phyloP scores from a whole-genome alignment of 2,888 invertebrate species.

The Diaprepes abbreviatus region DNA sequence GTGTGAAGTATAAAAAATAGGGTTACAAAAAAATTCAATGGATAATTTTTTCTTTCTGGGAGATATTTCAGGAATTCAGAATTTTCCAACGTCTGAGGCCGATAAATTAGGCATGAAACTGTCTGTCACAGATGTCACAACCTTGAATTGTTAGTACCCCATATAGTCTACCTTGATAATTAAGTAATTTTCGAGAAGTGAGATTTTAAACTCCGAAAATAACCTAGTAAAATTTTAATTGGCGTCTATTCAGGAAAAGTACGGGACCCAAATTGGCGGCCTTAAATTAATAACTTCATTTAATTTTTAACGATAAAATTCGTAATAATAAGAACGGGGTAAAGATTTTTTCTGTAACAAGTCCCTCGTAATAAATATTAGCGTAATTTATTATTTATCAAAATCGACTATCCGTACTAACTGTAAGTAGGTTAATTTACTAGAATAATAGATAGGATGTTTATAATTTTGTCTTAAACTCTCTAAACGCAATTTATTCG shows the following conservation, averaged over 20 bases:
- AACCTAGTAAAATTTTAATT: not conserved
- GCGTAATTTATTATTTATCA: slow-evolving; percentile 8
- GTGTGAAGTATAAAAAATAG: too few relatives aligned
- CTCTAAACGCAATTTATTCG: not conserved
- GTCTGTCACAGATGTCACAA: too few relatives aligned
- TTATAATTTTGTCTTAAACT: not conserved
- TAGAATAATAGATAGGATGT: not conserved
- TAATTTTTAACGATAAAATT: not conserved
- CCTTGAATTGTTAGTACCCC: too few relatives aligned
- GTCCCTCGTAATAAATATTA: slow-evolving; percentile 8
- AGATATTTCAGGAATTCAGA: too few relatives aligned
- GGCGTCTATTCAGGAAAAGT: not conserved
- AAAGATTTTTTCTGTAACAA: not conserved
- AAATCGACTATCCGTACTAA: slow-evolving; percentile 6
- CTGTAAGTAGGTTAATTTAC: slow-evolving; percentile 1
- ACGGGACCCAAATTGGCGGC: slow-evolving; percentile 14
- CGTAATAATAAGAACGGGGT: not conserved
- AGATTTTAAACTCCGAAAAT: not conserved
- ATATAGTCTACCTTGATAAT: too few relatives aligned
- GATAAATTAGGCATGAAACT: too few relatives aligned
- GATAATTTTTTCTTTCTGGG: too few relatives aligned
- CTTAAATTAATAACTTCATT: not conserved
- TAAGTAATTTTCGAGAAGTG: not conserved
- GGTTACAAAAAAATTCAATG: too few relatives aligned
- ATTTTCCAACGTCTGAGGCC: too few relatives aligned